These are phyloP conservation scores for Brienomyrus longianalis DNA, from an alignment of 2,113 vertebrate genomes.

Conservation along the genomic window DNA sequence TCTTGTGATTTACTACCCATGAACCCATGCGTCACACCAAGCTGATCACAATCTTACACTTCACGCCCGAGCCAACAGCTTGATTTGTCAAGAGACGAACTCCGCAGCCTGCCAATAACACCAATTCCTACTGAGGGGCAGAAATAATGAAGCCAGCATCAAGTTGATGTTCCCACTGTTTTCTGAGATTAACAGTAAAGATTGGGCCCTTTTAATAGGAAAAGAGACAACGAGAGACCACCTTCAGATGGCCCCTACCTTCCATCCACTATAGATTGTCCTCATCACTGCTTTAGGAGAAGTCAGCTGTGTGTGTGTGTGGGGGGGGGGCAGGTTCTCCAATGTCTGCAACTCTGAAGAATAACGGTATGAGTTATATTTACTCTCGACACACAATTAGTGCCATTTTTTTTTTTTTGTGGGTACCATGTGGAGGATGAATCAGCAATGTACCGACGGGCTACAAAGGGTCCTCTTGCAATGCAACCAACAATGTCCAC, in stretches of 20 bases:
- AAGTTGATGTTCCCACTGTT: conserved; percentile 57
- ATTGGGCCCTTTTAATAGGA: conserved; percentile 25
- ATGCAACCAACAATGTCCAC: neutral
- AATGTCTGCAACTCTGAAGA: neutral
- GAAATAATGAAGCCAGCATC: conserved; percentile 57
- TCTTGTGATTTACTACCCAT: conserved; percentile 39
- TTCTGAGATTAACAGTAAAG: conserved; percentile 36
- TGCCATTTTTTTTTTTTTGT: conserved; percentile 44
- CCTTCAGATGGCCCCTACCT: neutral
- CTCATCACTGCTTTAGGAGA: neutral
- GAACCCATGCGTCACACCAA: conserved; percentile 51
- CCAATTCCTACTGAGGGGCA: conserved; percentile 52
- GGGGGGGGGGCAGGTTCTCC: neutral
- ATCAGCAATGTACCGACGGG: conserved; percentile 23
- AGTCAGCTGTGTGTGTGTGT: neutral
- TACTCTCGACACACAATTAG: conserved; percentile 40
- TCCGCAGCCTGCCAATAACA: conserved; percentile 54
- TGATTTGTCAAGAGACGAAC: conserved; percentile 68
- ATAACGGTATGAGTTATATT: neutral
- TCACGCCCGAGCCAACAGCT: conserved; percentile 68
- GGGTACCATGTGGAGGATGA: conserved; percentile 34
- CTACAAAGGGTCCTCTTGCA: neutral
- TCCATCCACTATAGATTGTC: neutral
- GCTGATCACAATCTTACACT: conserved; percentile 66
- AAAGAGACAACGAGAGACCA: neutral